Evolutionary conservation across 2,797 vertebrate genomes (phyloP), one percentile per base, ranked within the genome.

Genomic region (Hippoglossus hippoglossus): DNA sequence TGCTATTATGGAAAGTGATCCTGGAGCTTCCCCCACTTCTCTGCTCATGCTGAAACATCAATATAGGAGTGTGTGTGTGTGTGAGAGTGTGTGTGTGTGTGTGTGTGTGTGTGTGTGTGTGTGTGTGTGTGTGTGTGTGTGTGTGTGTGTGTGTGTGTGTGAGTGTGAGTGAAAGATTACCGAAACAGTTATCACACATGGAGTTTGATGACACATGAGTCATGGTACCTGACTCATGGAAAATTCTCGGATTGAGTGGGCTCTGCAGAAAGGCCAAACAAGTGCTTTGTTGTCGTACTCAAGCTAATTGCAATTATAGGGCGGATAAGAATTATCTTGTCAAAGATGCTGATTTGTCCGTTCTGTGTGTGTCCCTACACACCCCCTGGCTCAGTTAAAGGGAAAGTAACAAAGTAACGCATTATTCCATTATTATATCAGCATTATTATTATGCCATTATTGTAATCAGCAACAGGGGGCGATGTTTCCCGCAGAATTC

Each of bases 161-260:
- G 61, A 70, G 58, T 54, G 49, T 44, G 57, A 13, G 49, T 62
- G 39, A 74, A 60, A 59, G 74, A 60, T 61, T 15, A 63, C 64
- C 81, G 85, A 85, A 89, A 87, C 79, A 34, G 67, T 82, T 86
- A 66, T 86, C 86, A 79, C 79, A 69, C 81, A 56, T 73, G 73
- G 73, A 80, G 77, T 84, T 87, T 86, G 81, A 82, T 86, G 85
- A 83, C 83, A 79, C 82, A 70, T 75, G 81, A 85, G 81, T 86
- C 85, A 82, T 77, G 54, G 83, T 55, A 28, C 84, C 67, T 80
- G 82, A 82, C 79, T 84, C 64, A 83, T 84, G 89, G 86, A 91
- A 91, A 87, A 90, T 85, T 87, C 75, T 79, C 47, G 3, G 70
- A 71, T 69, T 82, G 74, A 86, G 84, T 73, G 74, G 77, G 69